phyloP scores from a whole-genome alignment of 30 jellyfish, hydroid and myxozoan genomes.

The Haliclystus octoradiatus region DNA sequence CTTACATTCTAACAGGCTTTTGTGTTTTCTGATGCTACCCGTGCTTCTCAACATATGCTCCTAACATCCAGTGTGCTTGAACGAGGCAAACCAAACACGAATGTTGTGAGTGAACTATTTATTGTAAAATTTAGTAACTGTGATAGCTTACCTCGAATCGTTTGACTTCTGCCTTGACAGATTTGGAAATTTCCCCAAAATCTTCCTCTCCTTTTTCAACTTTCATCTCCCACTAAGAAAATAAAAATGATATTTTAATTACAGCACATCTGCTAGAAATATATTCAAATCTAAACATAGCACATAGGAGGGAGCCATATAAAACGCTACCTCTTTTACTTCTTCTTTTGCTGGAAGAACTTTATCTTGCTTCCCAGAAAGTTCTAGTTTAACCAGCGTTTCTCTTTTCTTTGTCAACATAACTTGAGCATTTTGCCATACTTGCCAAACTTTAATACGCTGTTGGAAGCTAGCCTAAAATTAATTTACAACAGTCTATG shows the following conservation, averaged over 20 bases:
- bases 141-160: slow-evolving; percentile 90
- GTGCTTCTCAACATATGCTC: too few relatives aligned
- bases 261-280: not conserved
- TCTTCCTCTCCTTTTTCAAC: slow-evolving; percentile 93
- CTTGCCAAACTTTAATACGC: slow-evolving; percentile 57
- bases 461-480: slow-evolving; percentile 69
- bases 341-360: slow-evolving; percentile 82
- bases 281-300: not conserved
- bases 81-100: too few relatives aligned
- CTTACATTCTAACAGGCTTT: too few relatives aligned
- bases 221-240: slow-evolving; percentile 75
- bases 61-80: too few relatives aligned
- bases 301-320: not conserved
- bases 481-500: too few relatives aligned
- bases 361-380: slow-evolving; percentile 75
- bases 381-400: slow-evolving; percentile 55
- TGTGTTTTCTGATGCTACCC: too few relatives aligned
- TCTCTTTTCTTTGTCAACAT: slow-evolving; percentile 84
- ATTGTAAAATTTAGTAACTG: too few relatives aligned
- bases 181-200: slow-evolving; percentile 64
- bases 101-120: too few relatives aligned
- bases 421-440: slow-evolving; percentile 81
- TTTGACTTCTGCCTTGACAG: slow-evolving; percentile 47
- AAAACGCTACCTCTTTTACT: slow-evolving; percentile 56
- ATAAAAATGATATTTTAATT: not conserved